These are phyloP conservation scores for Dendrocopos noguchii DNA, from an alignment of 2,113 vertebrate genomes.

Conservation along the genomic window DNA sequence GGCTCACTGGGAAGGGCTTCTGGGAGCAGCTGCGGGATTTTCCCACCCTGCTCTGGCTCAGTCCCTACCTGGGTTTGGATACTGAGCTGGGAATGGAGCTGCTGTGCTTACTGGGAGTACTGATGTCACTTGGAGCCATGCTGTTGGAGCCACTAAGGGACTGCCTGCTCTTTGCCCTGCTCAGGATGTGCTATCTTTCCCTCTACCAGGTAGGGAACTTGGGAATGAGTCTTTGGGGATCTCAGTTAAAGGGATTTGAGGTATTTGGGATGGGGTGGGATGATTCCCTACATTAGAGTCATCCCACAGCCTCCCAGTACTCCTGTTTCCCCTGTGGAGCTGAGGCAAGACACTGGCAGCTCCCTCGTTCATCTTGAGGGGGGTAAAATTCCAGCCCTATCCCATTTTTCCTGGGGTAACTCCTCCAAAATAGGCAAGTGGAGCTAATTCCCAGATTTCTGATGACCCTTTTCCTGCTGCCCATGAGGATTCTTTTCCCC, in stretches of 20 bases:
- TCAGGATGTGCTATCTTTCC: constrained; percentile 86
- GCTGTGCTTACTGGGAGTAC: constrained; percentile 82
- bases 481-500: too few relatives aligned
- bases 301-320: fast-evolving
- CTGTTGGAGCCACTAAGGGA: constrained; percentile 78
- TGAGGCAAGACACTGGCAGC: neutral
- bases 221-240: fast-evolving
- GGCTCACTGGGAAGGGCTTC: constrained; percentile 80
- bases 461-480: too few relatives aligned
- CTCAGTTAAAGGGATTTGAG: too few relatives aligned
- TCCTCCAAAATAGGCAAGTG: too few relatives aligned
- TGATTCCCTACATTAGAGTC: fast-evolving
- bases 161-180: constrained; percentile 82
- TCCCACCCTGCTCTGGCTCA: constrained; percentile 90
- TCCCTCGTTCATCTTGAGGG: neutral
- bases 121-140: constrained; percentile 78
- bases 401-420: neutral
- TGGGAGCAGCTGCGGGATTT: constrained; percentile 82
- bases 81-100: constrained; percentile 90
- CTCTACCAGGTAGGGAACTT: constrained; percentile 81
- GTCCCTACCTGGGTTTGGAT: constrained; percentile 84
- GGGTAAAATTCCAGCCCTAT: too few relatives aligned
- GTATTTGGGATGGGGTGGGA: fast-evolving
- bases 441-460: fast-evolving
- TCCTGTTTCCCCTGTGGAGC: fast-evolving